Base-by-base conservation (phyloP, 2,888 invertebrate genomes). In the Esperia sulphurella region DNA sequence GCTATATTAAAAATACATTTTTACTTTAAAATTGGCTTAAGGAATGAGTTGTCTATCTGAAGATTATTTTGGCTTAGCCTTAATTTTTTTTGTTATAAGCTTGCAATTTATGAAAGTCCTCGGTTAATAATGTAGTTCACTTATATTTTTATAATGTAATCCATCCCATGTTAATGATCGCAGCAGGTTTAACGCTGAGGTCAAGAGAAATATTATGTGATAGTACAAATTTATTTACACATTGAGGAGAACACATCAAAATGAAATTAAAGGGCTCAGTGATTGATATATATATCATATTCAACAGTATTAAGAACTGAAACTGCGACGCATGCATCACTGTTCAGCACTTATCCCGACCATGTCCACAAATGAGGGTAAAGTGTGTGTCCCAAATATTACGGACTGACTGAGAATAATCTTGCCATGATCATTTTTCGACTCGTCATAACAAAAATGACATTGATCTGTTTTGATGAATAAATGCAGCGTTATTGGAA, bases 211-310 rank as follows among this genome's bases (percentile, higher is more conserved):
- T 64, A 65, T 71, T 72, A 81, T 82, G 77, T 79, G 79, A 85
- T 84, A 88, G 88, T 88, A 88, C 87, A 88, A 88, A 87, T 83
- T 74, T 70, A 71, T 71, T 71, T 65, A 69, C 64, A 61, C 61
- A 59, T 58, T 21, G 21, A 3, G 60, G 62, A 65, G 59, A 63
- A 55, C 56, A 41, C 52, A 63, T 57, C 55, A 55, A 61, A 69
- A 68, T 70, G 29, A 43, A 52, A 42, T 45, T 37, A 55, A 58
- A 58, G 63, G 62, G 61, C 68, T 75, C 75, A 68, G 65, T 58
- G 61, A 65, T n/a, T n/a, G n/a, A n/a, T n/a, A n/a, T 69, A 59
- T 33, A 21, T 21, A 21, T 60, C 59, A 63, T 64, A 64, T 51
- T 59, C 49, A 74, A 68, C 84, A 85, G 85, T 84, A 85, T 85